Base-by-base conservation (phyloP, 1,140 invertebrate genomes). In the Megalonaias nervosa region DNA sequence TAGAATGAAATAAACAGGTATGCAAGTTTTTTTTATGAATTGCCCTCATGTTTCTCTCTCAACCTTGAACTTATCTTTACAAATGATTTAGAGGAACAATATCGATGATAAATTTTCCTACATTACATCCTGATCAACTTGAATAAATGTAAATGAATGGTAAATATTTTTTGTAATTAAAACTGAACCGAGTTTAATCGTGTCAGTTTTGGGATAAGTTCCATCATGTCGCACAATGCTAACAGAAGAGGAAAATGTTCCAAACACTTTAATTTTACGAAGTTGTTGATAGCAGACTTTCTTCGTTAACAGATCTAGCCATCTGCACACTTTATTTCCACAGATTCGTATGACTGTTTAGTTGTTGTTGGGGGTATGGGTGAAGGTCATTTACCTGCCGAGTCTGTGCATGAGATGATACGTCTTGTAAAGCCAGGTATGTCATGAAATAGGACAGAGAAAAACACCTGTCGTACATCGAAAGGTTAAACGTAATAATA, bases 301-400 rank as follows among this genome's bases (percentile, higher is more conserved):
- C 21, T n/a, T n/a, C 19, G 9, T 11, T n/a, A 62, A 19, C 14
- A 23, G 9, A 11, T 12, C 6, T 62, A 15, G 19, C 19, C 21
- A 62, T n/a, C 9, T 19, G 21, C 0, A 23, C 0, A 6, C 19
- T 23, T 23, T 48, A 67, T 75, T 82, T 57, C 84, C 59, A 70
- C 72, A 90, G 89, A 83, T 66, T 67, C 79, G 0, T 91, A 90
- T 75, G 90, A 91, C 67, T 70, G 75, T 67, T 58, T 88, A 13
- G 86, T 89, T 0, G 82, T 88, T 67, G 84, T 86, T 70, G 90
- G 90, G 3, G 90, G 89, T 21, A 90, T 91, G 89, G 90, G 90
- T 5, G 90, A 91, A 76, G 90, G 90, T 23, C 90, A 91, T 75
- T 89, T 91, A 70, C 91, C 90, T 2, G 75, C 74, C 4, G 71